phyloP scores from a whole-genome alignment of 2,113 vertebrate genomes.

The Cryptomyrus ogoouensis region DNA sequence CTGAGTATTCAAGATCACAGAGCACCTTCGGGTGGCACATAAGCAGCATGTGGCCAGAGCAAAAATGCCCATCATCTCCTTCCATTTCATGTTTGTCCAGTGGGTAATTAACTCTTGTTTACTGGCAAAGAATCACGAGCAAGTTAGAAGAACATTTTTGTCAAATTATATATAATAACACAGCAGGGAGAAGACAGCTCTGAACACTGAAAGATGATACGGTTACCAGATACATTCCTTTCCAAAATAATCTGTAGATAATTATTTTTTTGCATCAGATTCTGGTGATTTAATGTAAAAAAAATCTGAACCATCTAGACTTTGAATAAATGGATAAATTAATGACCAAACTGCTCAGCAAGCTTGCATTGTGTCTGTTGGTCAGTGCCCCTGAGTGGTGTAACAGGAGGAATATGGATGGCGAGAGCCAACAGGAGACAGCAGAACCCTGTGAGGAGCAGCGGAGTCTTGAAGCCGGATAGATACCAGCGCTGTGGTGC shows the following conservation, averaged over 20 bases:
- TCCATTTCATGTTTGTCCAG: neutral
- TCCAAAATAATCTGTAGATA: neutral
- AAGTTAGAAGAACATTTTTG: neutral
- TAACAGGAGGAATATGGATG: neutral
- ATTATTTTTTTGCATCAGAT: neutral
- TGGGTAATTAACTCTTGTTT: neutral
- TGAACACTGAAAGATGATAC: slow-evolving; percentile 27
- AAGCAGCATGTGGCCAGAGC: neutral
- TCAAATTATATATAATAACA: neutral
- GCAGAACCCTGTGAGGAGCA: neutral
- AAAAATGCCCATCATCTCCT: neutral
- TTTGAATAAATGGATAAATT: neutral
- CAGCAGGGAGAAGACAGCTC: neutral
- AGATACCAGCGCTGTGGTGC: neutral
- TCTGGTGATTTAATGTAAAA: neutral
- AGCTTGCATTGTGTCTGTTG: neutral
- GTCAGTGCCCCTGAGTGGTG: neutral
- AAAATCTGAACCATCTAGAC: neutral
- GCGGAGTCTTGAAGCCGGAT: neutral
- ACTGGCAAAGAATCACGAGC: neutral
- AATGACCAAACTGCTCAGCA: neutral
- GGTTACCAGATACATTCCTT: neutral
- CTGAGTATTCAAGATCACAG: neutral
- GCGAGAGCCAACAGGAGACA: neutral
- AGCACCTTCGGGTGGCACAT: neutral